Evolutionary conservation across 2,113 vertebrate genomes (phyloP).

Genomic region (Thermophis baileyi): DNA sequence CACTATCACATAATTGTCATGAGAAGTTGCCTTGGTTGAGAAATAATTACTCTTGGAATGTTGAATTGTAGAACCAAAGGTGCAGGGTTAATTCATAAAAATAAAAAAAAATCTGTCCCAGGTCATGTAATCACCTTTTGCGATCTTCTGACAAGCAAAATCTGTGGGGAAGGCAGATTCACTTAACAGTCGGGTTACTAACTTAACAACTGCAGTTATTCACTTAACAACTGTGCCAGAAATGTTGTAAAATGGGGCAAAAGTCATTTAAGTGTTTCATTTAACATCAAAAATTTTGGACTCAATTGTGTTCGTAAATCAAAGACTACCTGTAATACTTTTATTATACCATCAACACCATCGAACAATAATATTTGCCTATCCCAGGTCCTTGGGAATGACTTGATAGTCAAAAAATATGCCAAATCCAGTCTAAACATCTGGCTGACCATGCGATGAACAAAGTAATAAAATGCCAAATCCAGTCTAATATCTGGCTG

Average conservation of each 20-base stretch:
- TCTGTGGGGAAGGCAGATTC: not conserved
- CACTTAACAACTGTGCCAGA: too few relatives aligned
- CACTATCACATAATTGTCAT: constrained; percentile 6
- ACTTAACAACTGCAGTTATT: too few relatives aligned
- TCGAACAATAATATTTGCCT: not conserved
- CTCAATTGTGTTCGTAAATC: not conserved
- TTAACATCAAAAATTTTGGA: not conserved
- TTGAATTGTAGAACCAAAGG: constrained; percentile 8
- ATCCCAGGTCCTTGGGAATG: not conserved
- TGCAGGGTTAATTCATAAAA: constrained; percentile 2
- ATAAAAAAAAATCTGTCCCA: too few relatives aligned
- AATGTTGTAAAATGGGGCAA: too few relatives aligned
- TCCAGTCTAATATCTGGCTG: too few relatives aligned
- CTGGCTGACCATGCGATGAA: not conserved
- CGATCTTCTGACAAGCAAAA: not conserved
- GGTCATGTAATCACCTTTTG: too few relatives aligned
- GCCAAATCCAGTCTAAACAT: not conserved
- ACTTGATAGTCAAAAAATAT: not conserved
- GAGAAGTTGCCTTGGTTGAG: constrained; percentile 1
- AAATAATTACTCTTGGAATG: constrained; percentile 25
- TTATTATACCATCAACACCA: not conserved
- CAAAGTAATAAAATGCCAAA: not conserved
- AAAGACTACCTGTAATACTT: not conserved
- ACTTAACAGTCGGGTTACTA: too few relatives aligned
- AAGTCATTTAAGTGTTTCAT: too few relatives aligned